Percentiles rank a stretch among this genome's conserved stretches.
These are phyloP conservation scores for Scleropages formosus DNA, from an alignment of 2,797 vertebrate genomes.

Conservation along the genomic window DNA sequence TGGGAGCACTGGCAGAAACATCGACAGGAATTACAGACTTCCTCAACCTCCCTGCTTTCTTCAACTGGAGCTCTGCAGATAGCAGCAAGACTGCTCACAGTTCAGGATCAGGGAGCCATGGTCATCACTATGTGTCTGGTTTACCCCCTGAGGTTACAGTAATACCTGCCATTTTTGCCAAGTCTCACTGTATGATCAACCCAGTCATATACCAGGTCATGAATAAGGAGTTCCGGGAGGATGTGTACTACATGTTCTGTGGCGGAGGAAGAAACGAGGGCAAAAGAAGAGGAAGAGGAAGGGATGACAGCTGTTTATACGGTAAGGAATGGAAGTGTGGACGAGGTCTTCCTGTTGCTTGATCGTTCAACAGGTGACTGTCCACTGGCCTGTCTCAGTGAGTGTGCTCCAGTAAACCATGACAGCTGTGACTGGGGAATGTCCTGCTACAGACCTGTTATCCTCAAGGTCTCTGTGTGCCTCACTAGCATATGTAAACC, in stretches of 20 bases:
- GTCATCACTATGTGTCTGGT: constrained; percentile 32
- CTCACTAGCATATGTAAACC: neutral
- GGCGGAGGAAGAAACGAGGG: constrained; percentile 35
- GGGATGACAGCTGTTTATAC: constrained; percentile 34
- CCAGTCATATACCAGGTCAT: constrained; percentile 63
- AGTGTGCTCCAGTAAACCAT: constrained; percentile 28
- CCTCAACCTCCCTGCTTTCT: constrained; percentile 29
- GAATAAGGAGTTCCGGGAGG: constrained; percentile 56
- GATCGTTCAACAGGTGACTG: neutral
- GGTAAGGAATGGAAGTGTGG: constrained; percentile 51
- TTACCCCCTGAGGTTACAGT: constrained; percentile 49
- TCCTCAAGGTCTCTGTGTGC: neutral
- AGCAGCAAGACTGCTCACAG: constrained; percentile 30
- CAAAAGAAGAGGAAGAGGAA: constrained; percentile 39
- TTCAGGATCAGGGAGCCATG: neutral
- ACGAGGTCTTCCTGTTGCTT: neutral
- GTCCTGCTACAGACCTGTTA: neutral
- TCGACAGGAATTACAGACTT: constrained; percentile 15
- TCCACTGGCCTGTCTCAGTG: constrained; percentile 24
- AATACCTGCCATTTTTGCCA: constrained; percentile 58
- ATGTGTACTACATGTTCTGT: constrained; percentile 46
- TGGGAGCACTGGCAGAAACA: neutral
- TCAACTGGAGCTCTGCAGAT: constrained; percentile 50
- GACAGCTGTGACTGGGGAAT: neutral
- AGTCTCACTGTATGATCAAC: constrained; percentile 64